phyloP scores from a whole-genome alignment of 2,797 vertebrate species.

The Bradypodion ventrale region DNA sequence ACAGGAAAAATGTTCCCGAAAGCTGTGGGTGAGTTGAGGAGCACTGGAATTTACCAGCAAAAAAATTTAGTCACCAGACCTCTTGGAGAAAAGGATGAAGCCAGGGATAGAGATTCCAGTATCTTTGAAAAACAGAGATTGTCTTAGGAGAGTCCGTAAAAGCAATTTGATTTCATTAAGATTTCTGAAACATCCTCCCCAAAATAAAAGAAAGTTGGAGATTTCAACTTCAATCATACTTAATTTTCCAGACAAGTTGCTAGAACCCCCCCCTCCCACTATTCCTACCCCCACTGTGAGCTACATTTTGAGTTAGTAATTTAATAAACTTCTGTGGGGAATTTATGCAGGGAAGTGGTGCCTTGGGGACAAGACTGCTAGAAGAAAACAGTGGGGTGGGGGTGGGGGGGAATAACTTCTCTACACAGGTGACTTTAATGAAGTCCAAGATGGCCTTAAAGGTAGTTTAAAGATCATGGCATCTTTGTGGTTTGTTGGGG shows the following conservation, averaged over 20 bases:
- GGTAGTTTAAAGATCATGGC: constrained; percentile 8
- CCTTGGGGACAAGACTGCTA: constrained; percentile 25
- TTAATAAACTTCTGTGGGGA: constrained; percentile 36
- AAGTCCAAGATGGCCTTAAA: constrained; percentile 23
- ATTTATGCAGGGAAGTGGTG: constrained; percentile 14
- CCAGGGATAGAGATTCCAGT: not conserved
- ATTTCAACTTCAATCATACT: not conserved
- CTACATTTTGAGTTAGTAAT: constrained; percentile 40
- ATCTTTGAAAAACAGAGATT: not conserved
- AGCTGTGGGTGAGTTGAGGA: not conserved
- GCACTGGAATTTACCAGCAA: not conserved
- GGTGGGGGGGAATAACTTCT: constrained; percentile 27
- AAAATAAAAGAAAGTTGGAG: not conserved
- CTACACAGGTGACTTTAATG: constrained; percentile 23
- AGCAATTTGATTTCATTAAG: not conserved
- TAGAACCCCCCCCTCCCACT: not conserved
- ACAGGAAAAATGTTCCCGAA: not conserved
- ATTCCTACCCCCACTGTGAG: not conserved
- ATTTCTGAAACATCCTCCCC: not conserved
- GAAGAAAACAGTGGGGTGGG: not conserved
- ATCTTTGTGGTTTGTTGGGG: constrained; percentile 10
- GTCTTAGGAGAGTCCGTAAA: not conserved
- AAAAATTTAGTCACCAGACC: too few relatives aligned
- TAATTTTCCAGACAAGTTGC: not conserved
- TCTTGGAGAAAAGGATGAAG: not conserved